phyloP scores from a whole-genome alignment of 2,797 vertebrate genomes.

The Vultur gryphus region DNA sequence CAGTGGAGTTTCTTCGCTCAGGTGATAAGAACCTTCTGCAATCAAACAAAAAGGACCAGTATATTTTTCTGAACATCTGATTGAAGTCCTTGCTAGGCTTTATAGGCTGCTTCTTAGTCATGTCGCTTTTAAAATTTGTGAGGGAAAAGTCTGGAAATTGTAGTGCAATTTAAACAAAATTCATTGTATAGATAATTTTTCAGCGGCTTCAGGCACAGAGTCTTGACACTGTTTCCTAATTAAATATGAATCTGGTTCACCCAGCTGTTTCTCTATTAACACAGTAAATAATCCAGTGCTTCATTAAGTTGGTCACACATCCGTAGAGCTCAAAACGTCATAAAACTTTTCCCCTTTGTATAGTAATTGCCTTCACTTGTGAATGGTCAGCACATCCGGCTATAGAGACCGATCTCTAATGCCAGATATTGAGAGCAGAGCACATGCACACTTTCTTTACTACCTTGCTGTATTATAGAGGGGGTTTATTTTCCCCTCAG shows the following conservation, averaged over 20 bases:
- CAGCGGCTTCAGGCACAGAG: background rate
- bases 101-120: background rate
- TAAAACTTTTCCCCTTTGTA: background rate
- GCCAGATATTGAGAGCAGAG: background rate
- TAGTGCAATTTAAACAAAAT: background rate
- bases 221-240: background rate
- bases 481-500: background rate
- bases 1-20: background rate
- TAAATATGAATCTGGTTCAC: conserved; percentile 14
- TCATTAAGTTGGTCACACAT: background rate
- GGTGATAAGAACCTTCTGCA: background rate
- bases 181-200: background rate
- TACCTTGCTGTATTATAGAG: background rate
- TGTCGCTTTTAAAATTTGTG: background rate
- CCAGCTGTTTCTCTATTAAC: conserved; percentile 19
- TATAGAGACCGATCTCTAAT: background rate
- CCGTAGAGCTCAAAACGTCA: background rate
- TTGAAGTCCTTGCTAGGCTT: background rate
- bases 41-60: background rate
- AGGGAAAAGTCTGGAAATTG: background rate
- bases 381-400: background rate
- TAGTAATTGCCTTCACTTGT: background rate
- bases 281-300: conserved; percentile 21
- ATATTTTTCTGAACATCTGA: background rate
- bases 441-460: background rate